Evolutionary conservation across 1,140 invertebrate species (phyloP).

Genomic region (Drosophila teissieri): DNA sequence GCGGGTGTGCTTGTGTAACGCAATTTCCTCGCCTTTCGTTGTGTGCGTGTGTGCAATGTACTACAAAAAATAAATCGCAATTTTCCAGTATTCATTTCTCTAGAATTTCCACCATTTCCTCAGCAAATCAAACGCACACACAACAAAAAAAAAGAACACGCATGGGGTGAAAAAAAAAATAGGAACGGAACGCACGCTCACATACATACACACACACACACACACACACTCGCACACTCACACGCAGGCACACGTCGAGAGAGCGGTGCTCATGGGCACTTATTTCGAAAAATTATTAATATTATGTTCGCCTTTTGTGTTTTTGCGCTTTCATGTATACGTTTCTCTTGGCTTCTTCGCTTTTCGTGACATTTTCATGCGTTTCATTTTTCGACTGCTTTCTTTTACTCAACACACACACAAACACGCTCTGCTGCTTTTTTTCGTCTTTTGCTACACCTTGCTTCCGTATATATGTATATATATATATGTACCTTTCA

Average conservation of each 20-base stretch:
- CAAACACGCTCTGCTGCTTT: conserved; percentile 65
- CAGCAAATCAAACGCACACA: conserved; percentile 11
- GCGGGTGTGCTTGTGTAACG: conserved; percentile 75
- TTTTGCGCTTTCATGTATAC: conserved; percentile 48
- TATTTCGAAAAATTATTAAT: conserved; percentile 34
- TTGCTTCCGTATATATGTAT: conserved; percentile 70
- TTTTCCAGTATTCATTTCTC: conserved; percentile 19
- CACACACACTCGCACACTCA: conserved; percentile 8
- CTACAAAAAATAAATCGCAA: conserved; percentile 32
- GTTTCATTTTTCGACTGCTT: conserved; percentile 75
- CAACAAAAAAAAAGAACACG: conserved; percentile 22
- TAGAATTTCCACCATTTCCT: conserved; percentile 26
- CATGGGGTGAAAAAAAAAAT: conserved; percentile 48
- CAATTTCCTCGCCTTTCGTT: conserved; percentile 58
- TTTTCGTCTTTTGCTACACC: conserved; percentile 72
- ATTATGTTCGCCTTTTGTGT: conserved; percentile 25
- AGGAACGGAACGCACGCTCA: conserved; percentile 13
- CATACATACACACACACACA: conserved; percentile 12
- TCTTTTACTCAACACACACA: conserved; percentile 69
- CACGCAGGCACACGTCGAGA: conserved; percentile 8
- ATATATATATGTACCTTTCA: conserved; percentile 55
- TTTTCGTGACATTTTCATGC: conserved; percentile 66
- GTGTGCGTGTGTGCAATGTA: conserved; percentile 13
- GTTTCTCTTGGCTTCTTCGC: conserved; percentile 52
- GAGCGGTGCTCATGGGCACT: conserved; percentile 23